Evolutionary conservation across 2,797 vertebrate genomes (phyloP).

Genomic region (Otolemur crassicaudatus): DNA sequence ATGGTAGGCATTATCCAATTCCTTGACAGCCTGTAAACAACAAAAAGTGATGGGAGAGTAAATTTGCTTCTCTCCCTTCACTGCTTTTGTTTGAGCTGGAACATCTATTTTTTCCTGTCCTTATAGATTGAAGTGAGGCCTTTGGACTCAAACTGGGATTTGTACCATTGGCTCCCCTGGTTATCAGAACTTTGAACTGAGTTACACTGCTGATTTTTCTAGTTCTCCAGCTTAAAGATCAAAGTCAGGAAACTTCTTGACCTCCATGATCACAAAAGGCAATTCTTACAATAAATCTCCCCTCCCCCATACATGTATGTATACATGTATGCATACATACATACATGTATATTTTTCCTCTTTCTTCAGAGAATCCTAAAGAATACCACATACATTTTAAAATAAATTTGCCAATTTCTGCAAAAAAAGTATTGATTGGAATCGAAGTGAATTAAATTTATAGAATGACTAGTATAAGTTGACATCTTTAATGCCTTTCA

Average conservation of each 20-base stretch:
- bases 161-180: background rate
- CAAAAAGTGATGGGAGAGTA: background rate
- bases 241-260: background rate
- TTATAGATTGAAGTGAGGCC: background rate
- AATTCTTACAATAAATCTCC: background rate
- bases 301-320: background rate
- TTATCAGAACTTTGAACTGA: background rate
- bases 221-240: background rate
- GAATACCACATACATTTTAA: background rate
- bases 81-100: background rate
- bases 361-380: background rate
- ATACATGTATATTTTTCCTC: background rate
- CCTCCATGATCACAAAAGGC: background rate
- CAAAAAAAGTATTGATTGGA: background rate
- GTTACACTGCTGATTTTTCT: background rate
- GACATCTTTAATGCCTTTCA: background rate
- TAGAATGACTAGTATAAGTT: background rate
- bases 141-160: background rate
- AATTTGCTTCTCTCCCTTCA: background rate
- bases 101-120: background rate
- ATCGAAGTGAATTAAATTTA: conserved; percentile 1
- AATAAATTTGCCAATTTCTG: background rate
- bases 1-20: background rate
- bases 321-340: too few relatives aligned
- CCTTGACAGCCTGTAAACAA: background rate